Evolutionary conservation across 2,113 vertebrate genomes (phyloP).

Genomic region (Cepphus grylle): DNA sequence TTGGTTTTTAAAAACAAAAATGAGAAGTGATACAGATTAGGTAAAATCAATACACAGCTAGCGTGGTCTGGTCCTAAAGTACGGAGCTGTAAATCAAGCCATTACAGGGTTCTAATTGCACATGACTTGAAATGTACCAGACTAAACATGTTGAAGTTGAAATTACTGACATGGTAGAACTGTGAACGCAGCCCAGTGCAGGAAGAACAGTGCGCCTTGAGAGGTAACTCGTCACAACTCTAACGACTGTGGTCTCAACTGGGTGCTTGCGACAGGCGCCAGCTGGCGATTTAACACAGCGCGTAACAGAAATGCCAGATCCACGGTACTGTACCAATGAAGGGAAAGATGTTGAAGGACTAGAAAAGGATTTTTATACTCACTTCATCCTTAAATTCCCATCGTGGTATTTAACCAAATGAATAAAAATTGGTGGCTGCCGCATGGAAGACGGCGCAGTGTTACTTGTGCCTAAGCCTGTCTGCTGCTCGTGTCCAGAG

Average conservation of each 20-base stretch:
- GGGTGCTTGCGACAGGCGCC: not conserved
- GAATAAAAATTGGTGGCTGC: not conserved
- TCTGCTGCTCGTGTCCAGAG: not conserved
- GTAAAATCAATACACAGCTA: not conserved
- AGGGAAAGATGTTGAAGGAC: not conserved
- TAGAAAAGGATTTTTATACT: not conserved
- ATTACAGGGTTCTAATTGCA: not conserved
- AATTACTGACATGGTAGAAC: not conserved
- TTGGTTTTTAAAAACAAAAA: not conserved
- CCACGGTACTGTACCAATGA: rapidly evolving
- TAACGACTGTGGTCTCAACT: not conserved
- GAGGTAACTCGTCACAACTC: not conserved
- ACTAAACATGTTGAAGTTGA: not conserved
- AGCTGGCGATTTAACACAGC: not conserved
- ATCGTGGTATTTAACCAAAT: not conserved
- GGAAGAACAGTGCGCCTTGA: no score
- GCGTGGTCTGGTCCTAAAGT: not conserved
- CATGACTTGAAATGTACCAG: rapidly evolving
- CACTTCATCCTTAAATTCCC: not conserved
- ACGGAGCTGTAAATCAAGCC: not conserved
- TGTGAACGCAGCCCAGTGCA: not conserved
- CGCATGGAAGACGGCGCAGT: rapidly evolving
- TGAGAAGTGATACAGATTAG: not conserved
- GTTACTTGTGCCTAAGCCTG: not conserved
- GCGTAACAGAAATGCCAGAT: not conserved